phyloP scores from a whole-genome alignment of 1,140 invertebrate genomes.

The Pseudomyrmex cubaensis region DNA sequence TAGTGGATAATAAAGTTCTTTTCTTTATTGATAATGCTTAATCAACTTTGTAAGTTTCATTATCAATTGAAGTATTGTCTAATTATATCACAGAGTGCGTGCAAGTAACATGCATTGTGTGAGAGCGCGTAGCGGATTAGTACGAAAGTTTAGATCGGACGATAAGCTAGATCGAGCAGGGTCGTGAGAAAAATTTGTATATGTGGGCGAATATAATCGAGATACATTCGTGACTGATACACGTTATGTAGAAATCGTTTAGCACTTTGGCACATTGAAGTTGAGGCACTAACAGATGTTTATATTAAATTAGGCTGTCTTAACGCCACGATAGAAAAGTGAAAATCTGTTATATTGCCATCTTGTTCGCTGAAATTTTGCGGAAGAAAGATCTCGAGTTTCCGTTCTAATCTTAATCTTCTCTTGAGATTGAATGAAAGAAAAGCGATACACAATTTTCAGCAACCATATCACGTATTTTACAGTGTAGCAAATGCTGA shows the following conservation, averaged over 20 bases:
- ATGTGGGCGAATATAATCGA: slow-evolving; percentile 39
- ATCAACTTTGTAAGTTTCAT: background rate
- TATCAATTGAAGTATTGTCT: slow-evolving; percentile 47
- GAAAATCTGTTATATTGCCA: no score
- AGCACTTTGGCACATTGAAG: background rate
- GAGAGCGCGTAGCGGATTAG: slow-evolving; percentile 33
- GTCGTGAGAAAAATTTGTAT: slow-evolving; percentile 58
- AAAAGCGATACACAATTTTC: background rate
- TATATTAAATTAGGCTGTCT: background rate
- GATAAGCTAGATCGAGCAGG: slow-evolving; percentile 51
- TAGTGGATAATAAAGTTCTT: slow-evolving; percentile 1
- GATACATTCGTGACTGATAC: slow-evolving; percentile 31
- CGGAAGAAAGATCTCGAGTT: background rate
- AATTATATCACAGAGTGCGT: slow-evolving; percentile 56
- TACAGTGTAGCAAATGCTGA: background rate
- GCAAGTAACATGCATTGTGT: slow-evolving; percentile 56
- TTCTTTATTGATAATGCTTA: background rate
- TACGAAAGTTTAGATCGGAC: slow-evolving; percentile 49
- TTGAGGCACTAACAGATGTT: background rate
- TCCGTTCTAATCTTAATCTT: background rate
- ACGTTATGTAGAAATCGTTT: background rate
- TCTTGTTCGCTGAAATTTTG: background rate
- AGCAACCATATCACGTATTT: background rate
- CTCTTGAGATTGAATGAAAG: background rate
- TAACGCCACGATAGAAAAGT: no score